Base-by-base conservation (phyloP, 2,797 vertebrate species). In the Babyrousa celebensis region DNA sequence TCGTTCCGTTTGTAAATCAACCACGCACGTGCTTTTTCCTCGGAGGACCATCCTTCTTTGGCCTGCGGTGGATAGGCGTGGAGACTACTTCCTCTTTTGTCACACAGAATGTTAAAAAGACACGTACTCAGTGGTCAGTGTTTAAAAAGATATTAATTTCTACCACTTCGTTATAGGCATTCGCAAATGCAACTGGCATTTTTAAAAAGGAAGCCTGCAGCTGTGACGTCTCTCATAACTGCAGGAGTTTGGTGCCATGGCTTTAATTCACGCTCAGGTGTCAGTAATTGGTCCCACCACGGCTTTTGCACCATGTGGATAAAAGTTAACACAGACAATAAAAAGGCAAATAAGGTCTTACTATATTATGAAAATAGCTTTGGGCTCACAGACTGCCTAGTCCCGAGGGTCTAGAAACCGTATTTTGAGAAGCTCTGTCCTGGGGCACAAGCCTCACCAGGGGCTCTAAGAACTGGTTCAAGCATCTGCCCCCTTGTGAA, bases 101-200 rank as follows among this genome's bases (percentile, higher is more conserved):
- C 71, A 82, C 25, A 65, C 0, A 90, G 72, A 92, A 82, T 87
- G 60, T 36, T 96, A 79, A 87, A 89, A 95, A 60, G 62, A 92
- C 27, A 78, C 32, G 21, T 56, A 65, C 18, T 88, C 43, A 79
- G n/a, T 23, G 48, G 43, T 82, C 48, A 58, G 9, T 71, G 48
- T 75, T 93, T 83, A 85, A 54, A 91, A 95, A 63, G 29, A 77
- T 8, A 60, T 89, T 70, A 87, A 86, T 90, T 90, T 95, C 77
- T 91, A 68, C 11, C 15, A 25, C 20, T 48, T 40, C 71, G 65
- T 56, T 62, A 79, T 27, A 89, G 7, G 8, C 25, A 89, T 92
- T 85, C 62, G 75, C 63, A 88, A 93, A 60, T 43, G 16, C 85
- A 86, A 36, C 32, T 68, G 40, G 29, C 18, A 23, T 43, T 83